phyloP scores from a whole-genome alignment of 53 echinoderm and acorn worm species.

The Crossaster papposus region DNA sequence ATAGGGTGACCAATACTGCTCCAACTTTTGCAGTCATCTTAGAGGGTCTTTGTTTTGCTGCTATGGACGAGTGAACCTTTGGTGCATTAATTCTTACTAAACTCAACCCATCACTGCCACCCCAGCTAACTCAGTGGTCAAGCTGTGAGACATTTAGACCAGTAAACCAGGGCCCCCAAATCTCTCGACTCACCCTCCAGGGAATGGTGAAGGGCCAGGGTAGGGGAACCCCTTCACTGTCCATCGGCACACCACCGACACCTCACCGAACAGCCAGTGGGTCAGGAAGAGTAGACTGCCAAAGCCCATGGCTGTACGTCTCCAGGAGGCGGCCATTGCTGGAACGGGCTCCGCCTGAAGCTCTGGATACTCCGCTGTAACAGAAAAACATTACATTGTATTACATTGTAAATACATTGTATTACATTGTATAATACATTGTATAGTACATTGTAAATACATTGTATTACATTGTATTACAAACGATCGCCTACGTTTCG shows the following conservation, averaged over 20 bases:
- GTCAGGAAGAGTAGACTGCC: slow-evolving; percentile 91
- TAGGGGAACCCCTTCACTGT: slow-evolving; percentile 70
- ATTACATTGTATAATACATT: too few species aligned
- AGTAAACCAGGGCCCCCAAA: background rate
- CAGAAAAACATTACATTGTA: background rate
- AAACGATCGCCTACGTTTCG: too few species aligned
- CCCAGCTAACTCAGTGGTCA: background rate
- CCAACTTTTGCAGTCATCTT: too few species aligned
- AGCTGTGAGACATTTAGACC: background rate
- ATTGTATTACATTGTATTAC: too few species aligned
- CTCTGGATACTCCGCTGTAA: slow-evolving; percentile 71
- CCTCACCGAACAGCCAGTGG: slow-evolving; percentile 90
- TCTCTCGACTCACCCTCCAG: slow-evolving; percentile 71
- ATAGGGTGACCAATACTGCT: too few species aligned
- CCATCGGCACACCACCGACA: slow-evolving; percentile 85
- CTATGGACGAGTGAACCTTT: too few species aligned
- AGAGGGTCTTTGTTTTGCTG: too few species aligned
- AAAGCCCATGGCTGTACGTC: slow-evolving; percentile 76
- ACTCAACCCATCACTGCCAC: too few species aligned
- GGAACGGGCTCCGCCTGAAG: slow-evolving; percentile 74
- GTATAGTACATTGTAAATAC: too few species aligned
- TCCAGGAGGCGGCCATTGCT: slow-evolving; percentile 62
- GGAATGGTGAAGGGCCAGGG: slow-evolving; percentile 87
- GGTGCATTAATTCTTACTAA: too few species aligned
- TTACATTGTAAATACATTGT: too few species aligned